Base-by-base conservation (phyloP, 2,888 invertebrate genomes). In the Hipparchia semele region DNA sequence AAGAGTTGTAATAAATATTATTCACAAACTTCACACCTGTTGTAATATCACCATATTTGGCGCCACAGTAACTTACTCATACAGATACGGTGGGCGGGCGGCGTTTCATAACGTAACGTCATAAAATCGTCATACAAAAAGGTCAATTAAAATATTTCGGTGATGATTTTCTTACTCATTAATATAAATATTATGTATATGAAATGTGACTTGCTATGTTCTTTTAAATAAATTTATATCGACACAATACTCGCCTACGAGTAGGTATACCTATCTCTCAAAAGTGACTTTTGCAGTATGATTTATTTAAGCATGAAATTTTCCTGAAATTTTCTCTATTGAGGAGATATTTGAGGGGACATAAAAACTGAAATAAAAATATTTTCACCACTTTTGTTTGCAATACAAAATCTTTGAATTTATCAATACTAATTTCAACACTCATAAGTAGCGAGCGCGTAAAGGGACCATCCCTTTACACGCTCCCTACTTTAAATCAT, bases 1-100 rank as follows among this genome's bases (percentile, higher is more conserved):
- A 45, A 12, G 39, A 8, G 58, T 45, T 7, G 7, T 49, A 49
- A 13, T 56, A 46, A 67, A 67, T 56, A 45, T 7, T 66, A 66
- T 60, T 71, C 60, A 71, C 59, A 61, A 45, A 72, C 62, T 62
- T 64, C 56, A 46, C 58, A 79, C 75, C 74, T 79, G 78, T 79
- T 73, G 76, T 78, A 79, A 80, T 78, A 77, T 75, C 65, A 73
- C 82, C 81, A 76, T 79, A 78, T 82, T 80, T 71, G 79, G 80
- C 62, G 71, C 74, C 60, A 61, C 76, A 66, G 72, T 74, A 77
- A 77, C 79, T 81, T 81, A 83, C 80, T 83, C 83, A 83, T 82
- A 39, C 5, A 81, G 80, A 76, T 60, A 73, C 68, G 54, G 80
- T 80, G 76, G 80, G 82, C 78, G 80, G 80, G 77, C 78, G 77